Base-by-base conservation (phyloP, 1,140 invertebrate genomes). In the Helicoverpa armigera region DNA sequence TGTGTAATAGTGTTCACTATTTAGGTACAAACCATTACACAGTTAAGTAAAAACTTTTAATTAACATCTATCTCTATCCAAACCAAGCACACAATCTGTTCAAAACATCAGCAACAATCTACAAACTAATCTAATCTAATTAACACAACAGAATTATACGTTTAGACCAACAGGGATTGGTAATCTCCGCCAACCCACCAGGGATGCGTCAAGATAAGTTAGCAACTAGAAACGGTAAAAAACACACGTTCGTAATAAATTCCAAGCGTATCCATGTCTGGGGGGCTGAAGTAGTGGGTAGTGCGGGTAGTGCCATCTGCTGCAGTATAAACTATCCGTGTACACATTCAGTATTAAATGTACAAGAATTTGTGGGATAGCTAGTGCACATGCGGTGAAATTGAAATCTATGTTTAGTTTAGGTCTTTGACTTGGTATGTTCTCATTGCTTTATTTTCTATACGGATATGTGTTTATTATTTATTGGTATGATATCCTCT, bases 181-280 rank as follows among this genome's bases (percentile, higher is more conserved):
- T 29, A 16, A 72, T 72, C 69, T 54, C 12, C 65, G 12, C 43
- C 3, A 29, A 72, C 18, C 18, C 69, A 54, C 69, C 9, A 54
- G 69, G 50, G 69, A 72, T 23, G 9, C 35, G 13, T 29, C 18
- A 72, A 72, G 69, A 31, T 53, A 51, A 51, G 18, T 72, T 72
- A 29, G 50, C 69, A 54, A 18, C 14, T n/a, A 31, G 3, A 72
- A 54, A 53, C 69, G 69, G 50, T 72, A 72, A 72, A 72, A 72
- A 72, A 72, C 65, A 72, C 69, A 72, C 69, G 69, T 53, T 72
- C 54, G 69, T 54, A 54, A 72, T 72, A 72, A 72, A 72, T 72
- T 72, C 50, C n/a, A 31, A 72, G 50, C 50, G 50, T 72, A 51
- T 54, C 67, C 13, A 54, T 69, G 43, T 69, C 65, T 43, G 18